Base-by-base conservation (phyloP, 2,797 vertebrate genomes). In the Sebastes kiyomatsui region DNA sequence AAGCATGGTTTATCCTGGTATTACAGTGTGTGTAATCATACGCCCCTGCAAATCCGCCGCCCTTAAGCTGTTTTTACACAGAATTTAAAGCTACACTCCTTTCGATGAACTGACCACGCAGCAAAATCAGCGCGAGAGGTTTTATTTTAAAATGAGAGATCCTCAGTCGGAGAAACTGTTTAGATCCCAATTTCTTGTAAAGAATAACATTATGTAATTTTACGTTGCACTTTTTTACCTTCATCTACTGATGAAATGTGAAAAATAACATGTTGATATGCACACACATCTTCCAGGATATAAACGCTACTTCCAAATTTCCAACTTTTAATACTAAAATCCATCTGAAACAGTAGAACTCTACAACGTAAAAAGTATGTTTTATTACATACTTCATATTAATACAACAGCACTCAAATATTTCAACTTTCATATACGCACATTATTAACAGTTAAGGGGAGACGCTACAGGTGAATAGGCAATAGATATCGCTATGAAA, bases 21-120 rank as follows among this genome's bases (percentile, higher is more conserved):
- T 92, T 91, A 91, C 81, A 82, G 46, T 5, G 70, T 72, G 87
- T 91, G 92, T 89, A 90, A 90, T 93, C 90, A 87, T 86, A 84
- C 55, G 67, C 42, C 70, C 35, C 75, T 13, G 71, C 77, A 92
- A 92, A 91, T 88, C 88, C 77, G 1, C 74, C 75, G 77, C 73
- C 74, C 84, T 79, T 88, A 91, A 92, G 86, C 88, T 76, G 65
- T 90, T 72, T 82, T 72, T 66, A 59, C 76, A 61, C 81, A 65
- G 66, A 84, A 73, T 90, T 90, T 79, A 91, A 84, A 87, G 74
- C 77, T 68, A 67, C 71, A n/a, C 86, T 71, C 33, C 6, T 49
- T 32, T 61, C 18, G 5, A 33, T 42, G 3, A 30, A 80, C 59
- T 70, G 75, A 80, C 81, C 76, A 14, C 7, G 10, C 27, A 6